phyloP scores from a whole-genome alignment of 2,797 vertebrate genomes.

The Pogonophryne albipinna region DNA sequence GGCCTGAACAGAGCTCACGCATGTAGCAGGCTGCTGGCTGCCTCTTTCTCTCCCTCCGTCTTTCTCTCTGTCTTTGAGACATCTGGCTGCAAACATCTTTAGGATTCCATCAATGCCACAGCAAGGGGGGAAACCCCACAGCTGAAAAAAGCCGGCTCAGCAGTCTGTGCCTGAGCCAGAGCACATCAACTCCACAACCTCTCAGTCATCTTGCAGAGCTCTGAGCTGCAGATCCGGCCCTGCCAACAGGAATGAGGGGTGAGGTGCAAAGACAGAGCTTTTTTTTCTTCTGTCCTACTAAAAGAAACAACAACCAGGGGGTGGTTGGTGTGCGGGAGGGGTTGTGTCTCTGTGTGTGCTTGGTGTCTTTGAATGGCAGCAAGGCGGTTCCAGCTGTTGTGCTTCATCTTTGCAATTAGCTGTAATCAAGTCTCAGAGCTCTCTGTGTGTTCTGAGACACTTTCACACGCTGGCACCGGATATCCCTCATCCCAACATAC shows the following conservation, averaged over 20 bases:
- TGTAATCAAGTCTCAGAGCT: constrained; percentile 81
- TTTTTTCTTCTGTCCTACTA: constrained; percentile 36
- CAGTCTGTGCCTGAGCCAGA: constrained; percentile 49
- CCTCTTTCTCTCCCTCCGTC: constrained; percentile 27
- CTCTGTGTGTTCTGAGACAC: constrained; percentile 79
- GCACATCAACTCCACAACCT: constrained; percentile 58
- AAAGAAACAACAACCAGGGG: constrained; percentile 43
- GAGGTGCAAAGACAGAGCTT: constrained; percentile 55
- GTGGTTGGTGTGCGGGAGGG: constrained; percentile 26
- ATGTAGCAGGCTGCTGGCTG: constrained; percentile 31
- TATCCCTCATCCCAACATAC: constrained; percentile 64
- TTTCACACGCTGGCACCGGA: constrained; percentile 77
- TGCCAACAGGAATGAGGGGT: constrained; percentile 65
- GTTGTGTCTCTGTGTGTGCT: constrained; percentile 23
- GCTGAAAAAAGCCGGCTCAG: constrained; percentile 74
- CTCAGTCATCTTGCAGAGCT: constrained; percentile 54
- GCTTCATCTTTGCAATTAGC: constrained; percentile 79
- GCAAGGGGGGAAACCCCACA: constrained; percentile 70
- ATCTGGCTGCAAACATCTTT: constrained; percentile 77
- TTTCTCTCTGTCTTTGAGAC: constrained; percentile 60
- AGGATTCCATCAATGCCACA: constrained; percentile 78
- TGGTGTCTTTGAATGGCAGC: constrained; percentile 59
- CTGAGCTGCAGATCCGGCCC: constrained; percentile 43
- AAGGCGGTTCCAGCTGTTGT: constrained; percentile 76
- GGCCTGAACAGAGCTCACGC: constrained; percentile 33